phyloP scores from a whole-genome alignment of 2,888 invertebrate genomes.

The Pseudanteris insignis region DNA sequence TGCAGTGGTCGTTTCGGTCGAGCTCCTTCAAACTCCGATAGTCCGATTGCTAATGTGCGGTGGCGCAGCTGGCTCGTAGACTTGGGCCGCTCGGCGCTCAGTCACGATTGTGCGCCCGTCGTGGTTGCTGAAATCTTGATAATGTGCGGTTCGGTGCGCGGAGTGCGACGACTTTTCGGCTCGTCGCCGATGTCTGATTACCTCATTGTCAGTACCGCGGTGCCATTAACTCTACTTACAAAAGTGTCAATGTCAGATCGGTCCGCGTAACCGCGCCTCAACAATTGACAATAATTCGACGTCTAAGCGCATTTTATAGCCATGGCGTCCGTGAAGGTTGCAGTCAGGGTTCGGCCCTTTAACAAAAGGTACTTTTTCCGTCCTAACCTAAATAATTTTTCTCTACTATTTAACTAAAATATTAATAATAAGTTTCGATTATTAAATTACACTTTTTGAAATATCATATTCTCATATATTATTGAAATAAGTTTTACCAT shows the following conservation, averaged over 20 bases:
- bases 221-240: conserved; percentile 3
- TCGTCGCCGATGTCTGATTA: conserved; percentile 19
- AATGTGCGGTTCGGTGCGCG: conserved; percentile 34
- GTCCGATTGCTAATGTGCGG: conserved; percentile 9
- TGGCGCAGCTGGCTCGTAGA: conserved; percentile 2
- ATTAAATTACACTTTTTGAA: no score
- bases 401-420: no score
- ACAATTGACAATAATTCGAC: conserved; percentile 17
- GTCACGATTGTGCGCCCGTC: conserved; percentile 36
- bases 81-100: no score
- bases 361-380: conserved; percentile 78
- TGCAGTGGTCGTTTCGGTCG: conserved; percentile 1
- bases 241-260: conserved; percentile 13
- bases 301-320: conserved; percentile 54
- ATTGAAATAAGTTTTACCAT: no score
- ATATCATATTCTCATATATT: no score
- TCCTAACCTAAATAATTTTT: conserved; percentile 32
- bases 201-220: not conserved
- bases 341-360: conserved; percentile 89
- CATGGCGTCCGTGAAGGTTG: conserved; percentile 93
- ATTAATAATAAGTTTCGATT: no score
- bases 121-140: conserved; percentile 17
- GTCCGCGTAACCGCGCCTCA: conserved; percentile 17
- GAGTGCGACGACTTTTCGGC: conserved; percentile 35
- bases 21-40: no score